Percentiles rank a stretch among this genome's conserved stretches.
These are phyloP conservation scores for Agelastica alni DNA, from an alignment of 2,888 invertebrate species.

Conservation along the genomic window DNA sequence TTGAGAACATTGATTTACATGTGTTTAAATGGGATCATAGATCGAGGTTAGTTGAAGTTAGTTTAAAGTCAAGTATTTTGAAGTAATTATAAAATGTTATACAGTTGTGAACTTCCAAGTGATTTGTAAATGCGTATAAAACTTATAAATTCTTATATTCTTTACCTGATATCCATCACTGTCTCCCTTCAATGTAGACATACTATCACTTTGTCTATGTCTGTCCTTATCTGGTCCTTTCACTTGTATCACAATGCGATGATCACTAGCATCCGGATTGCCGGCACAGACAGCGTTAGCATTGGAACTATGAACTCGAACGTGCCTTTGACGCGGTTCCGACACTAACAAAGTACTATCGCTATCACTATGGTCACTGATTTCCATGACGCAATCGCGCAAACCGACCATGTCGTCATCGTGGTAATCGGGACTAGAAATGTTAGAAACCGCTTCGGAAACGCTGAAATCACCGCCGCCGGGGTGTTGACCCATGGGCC, in stretches of 20 bases:
- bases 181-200: conserved; percentile 31
- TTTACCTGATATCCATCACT: conserved; percentile 34
- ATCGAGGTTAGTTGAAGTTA: too few species aligned
- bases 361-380: conserved; percentile 87
- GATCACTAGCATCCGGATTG: conserved; percentile 63
- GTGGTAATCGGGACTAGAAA: conserved; percentile 88
- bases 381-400: conserved; percentile 82
- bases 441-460: conserved; percentile 86
- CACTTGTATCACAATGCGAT: conserved; percentile 85
- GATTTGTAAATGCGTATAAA: too few species aligned
- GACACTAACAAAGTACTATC: conserved; percentile 87
- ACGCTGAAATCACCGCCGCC: conserved; percentile 68
- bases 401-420: conserved; percentile 84
- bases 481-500: conserved; percentile 38
- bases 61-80: too few species aligned
- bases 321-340: conserved; percentile 64
- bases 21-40: too few species aligned
- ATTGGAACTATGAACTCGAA: conserved; percentile 31
- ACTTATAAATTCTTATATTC: too few species aligned
- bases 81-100: too few species aligned
- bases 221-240: conserved; percentile 63
- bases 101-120: too few species aligned
- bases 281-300: conserved; percentile 50
- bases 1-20: neutral
- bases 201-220: conserved; percentile 42